Evolutionary conservation across 1,140 invertebrate genomes (phyloP), one percentile per base, ranked within the genome.

Genomic region (Drosophila arizonae): DNA sequence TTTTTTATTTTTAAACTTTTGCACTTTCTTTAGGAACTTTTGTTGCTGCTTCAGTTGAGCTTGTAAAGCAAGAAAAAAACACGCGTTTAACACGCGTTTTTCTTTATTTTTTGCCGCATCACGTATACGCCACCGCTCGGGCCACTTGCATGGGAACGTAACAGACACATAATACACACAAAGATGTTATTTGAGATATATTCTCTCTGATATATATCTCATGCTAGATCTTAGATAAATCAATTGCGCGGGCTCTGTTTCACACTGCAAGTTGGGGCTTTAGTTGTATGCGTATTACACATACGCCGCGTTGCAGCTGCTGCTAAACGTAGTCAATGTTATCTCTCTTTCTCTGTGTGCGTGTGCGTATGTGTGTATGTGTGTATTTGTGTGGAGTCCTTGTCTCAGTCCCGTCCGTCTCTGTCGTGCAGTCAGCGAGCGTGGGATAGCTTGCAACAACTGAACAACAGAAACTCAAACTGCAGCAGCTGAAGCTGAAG

Each of bases 391-490:
- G 41, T 50, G 45, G 56, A 50, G 79, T 81, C 70, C 58, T 50
- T 65, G 51, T 67, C 72, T 86, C 81, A 72, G 82, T 87, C 73
- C 63, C 72, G 72, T 82, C 77, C 81, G 82, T 87, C 68, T 76
- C 56, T 64, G 72, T 75, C 56, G 46, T 63, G 60, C 79, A 75
- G 82, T 78, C 82, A 86, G 82, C 72, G 72, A 87, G 79, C 82
- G 69, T 79, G 82, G 82, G 79, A 86, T 87, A 82, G 74, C 82
- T 86, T 87, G 82, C 82, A 87, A 87, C 82, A 81, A 86, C 82
- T 86, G 82, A 86, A 86, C 65, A 87, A 81, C 82, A 82, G 71
- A 77, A 87, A 76, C 68, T 64, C 82, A 81, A 86, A 86, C 78
- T 86, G 82, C 82, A 87, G 65, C 78, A 77, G 76, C 61, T 79